Percentiles rank a stretch among this genome's conserved stretches.
Conservation (phyloP, 2,797 vertebrate species). For the Acomys russatus region DNA sequence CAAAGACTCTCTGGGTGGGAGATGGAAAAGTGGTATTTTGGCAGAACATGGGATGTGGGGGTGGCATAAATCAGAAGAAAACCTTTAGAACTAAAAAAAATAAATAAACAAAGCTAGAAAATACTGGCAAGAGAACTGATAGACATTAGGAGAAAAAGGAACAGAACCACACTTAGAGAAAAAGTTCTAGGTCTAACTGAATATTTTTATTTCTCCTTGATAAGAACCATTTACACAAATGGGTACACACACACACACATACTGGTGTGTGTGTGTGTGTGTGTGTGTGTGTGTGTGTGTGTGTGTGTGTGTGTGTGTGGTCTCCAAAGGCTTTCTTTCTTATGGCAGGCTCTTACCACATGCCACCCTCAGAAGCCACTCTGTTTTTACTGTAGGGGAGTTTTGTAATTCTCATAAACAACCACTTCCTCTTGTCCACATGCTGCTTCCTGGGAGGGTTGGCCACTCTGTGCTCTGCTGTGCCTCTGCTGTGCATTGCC, state of each 20-base stretch:
- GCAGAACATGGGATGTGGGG: background rate
- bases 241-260: background rate
- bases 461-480: background rate
- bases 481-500: background rate
- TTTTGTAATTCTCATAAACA: slow-evolving; percentile 52
- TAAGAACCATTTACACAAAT: background rate
- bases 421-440: background rate
- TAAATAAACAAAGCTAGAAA: slow-evolving; percentile 58
- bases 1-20: background rate
- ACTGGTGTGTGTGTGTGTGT: background rate
- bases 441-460: background rate
- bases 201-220: slow-evolving; percentile 18
- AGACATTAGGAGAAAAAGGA: background rate
- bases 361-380: background rate
- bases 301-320: background rate
- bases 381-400: background rate
- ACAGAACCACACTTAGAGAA: slow-evolving; percentile 15
- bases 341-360: background rate
- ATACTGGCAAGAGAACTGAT: slow-evolving; percentile 29
- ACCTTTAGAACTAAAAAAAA: slow-evolving; percentile 47
- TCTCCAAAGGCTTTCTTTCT: slow-evolving; percentile 18
- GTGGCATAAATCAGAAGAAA: slow-evolving; percentile 54
- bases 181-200: background rate
- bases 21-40: background rate
- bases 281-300: no score